A percentile compares a stretch with the other conserved stretches of the same genome.
Evolutionary conservation across 2,888 invertebrate genomes (phyloP).

Genomic region (Cephus pulcher): DNA sequence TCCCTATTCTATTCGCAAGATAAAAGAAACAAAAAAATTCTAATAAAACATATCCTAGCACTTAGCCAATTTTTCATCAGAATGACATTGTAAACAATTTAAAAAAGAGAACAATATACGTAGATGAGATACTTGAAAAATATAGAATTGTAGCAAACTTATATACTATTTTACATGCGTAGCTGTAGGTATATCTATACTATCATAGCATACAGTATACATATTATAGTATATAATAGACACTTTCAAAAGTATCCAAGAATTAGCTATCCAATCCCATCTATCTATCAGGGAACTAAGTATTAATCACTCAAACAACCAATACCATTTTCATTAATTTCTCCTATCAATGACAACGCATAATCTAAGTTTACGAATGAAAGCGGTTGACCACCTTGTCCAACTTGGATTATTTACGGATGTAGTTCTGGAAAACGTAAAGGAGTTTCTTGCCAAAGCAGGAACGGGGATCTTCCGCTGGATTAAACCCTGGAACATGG

Average conservation of each 20-base stretch:
- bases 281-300: background rate
- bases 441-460: background rate
- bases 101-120: background rate
- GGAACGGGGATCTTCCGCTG: background rate
- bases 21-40: background rate
- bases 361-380: background rate
- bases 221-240: no score
- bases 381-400: background rate
- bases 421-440: background rate
- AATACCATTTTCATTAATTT: background rate
- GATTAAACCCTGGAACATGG: background rate
- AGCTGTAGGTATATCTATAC: no score
- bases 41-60: background rate
- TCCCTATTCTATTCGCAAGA: background rate
- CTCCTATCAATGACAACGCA: background rate
- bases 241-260: background rate
- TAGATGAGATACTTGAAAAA: no score
- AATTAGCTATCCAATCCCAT: background rate
- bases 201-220: no score
- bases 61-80: background rate
- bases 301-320: background rate
- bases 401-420: background rate
- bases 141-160: no score
- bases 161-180: no score
- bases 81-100: background rate